phyloP scores from a whole-genome alignment of 2,888 invertebrate species.

The Pseudococcus viburni region DNA sequence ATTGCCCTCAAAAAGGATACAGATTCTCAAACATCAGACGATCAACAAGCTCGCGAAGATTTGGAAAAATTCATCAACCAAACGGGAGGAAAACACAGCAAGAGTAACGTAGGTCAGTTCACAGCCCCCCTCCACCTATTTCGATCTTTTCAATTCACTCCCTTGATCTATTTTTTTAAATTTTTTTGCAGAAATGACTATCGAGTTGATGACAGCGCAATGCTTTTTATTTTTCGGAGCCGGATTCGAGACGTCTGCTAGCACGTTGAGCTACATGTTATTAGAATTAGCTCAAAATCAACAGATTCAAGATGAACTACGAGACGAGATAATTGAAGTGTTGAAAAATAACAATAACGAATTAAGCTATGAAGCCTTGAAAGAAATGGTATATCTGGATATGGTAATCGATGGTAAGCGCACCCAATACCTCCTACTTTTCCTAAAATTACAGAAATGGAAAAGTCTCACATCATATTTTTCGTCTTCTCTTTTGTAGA shows the following conservation, averaged over 20 bases:
- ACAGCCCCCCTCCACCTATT: not conserved
- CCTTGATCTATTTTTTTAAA: not conserved
- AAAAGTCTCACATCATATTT: not conserved
- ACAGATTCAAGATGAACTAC: constrained; percentile 73
- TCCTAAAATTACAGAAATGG: not conserved
- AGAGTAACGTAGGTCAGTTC: not conserved
- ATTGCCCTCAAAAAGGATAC: not conserved
- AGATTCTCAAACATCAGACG: not conserved
- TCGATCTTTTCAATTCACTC: no score
- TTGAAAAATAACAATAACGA: constrained; percentile 72
- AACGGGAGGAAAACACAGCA: not conserved
- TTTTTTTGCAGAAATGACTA: constrained; percentile 70
- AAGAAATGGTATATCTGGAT: constrained; percentile 75
- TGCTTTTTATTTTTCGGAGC: constrained; percentile 76
- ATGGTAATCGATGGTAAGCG: constrained; percentile 74
- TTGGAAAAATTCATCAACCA: not conserved
- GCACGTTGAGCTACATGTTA: constrained; percentile 75
- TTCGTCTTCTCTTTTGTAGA: not conserved
- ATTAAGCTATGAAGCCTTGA: constrained; percentile 75
- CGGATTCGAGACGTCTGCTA: constrained; percentile 78
- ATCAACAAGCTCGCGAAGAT: constrained; percentile 8
- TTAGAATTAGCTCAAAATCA: constrained; percentile 75
- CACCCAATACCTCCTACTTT: not conserved
- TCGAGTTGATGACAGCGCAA: constrained; percentile 74
- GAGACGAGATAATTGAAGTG: constrained; percentile 73